Percentiles rank a stretch among this genome's conserved stretches.
Evolutionary conservation across 2,797 vertebrate genomes (phyloP).

Genomic region (Pitangus sulphuratus): DNA sequence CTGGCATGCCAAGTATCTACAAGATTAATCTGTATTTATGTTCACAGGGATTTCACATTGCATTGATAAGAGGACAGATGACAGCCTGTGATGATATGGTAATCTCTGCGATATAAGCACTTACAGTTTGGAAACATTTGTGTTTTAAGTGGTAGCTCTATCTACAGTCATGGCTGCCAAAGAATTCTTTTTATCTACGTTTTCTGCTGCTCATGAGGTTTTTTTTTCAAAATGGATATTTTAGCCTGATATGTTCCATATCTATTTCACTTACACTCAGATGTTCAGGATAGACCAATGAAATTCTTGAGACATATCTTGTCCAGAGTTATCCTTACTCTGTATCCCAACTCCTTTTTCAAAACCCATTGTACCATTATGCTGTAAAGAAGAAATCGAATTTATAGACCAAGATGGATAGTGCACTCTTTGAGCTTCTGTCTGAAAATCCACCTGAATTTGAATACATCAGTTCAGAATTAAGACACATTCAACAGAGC

Average conservation of each 20-base stretch:
- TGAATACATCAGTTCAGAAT: background rate
- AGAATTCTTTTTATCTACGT: background rate
- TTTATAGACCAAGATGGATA: background rate
- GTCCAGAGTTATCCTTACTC: background rate
- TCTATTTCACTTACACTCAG: background rate
- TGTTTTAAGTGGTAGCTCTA: background rate
- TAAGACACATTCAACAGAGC: background rate
- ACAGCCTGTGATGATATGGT: constrained; percentile 5
- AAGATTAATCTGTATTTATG: constrained; percentile 18
- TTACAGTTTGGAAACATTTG: background rate
- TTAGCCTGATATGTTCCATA: background rate
- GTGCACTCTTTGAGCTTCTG: background rate
- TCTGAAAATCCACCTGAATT: background rate
- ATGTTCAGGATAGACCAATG: background rate
- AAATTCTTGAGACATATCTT: background rate
- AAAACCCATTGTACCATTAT: background rate
- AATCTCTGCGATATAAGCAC: constrained; percentile 27
- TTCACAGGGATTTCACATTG: background rate
- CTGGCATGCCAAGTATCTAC: background rate
- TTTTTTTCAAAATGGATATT: background rate
- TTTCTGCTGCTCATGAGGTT: background rate
- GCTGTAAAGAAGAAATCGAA: background rate
- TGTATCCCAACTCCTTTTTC: background rate
- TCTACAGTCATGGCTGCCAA: background rate
- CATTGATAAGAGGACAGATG: constrained; percentile 10